phyloP scores from a whole-genome alignment of 2,888 invertebrate genomes.

The Apocheima hispidaria region DNA sequence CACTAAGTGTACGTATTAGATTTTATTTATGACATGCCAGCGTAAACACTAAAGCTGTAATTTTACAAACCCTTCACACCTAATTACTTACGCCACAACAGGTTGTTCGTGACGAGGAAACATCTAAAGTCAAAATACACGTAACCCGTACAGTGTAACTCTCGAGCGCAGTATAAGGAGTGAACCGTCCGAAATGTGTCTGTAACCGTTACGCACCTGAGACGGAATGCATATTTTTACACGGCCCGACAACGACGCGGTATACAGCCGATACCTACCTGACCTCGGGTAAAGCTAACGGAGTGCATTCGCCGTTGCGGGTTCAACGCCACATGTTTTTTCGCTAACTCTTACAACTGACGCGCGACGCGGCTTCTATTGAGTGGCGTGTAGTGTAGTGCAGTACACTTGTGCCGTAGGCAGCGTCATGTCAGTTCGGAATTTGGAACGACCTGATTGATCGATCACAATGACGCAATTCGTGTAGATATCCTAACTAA shows the following conservation, averaged over 20 bases:
- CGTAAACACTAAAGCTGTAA: not conserved
- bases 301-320: constrained; percentile 71
- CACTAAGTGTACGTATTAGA: not conserved
- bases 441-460: not conserved
- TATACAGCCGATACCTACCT: constrained; percentile 60
- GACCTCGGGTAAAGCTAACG: constrained; percentile 81
- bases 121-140: not conserved
- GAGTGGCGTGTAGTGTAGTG: constrained; percentile 29
- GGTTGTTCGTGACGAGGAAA: not conserved
- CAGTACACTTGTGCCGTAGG: not conserved
- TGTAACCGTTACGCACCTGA: constrained; percentile 15
- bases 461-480: not conserved
- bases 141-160: not conserved
- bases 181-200: constrained; percentile 11
- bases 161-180: not conserved
- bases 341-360: constrained; percentile 67
- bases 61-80: constrained; percentile 8
- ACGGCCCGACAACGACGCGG: constrained; percentile 44
- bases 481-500: too few relatives aligned
- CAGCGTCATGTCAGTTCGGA: not conserved
- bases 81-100: constrained; percentile 14
- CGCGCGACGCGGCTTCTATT: constrained; percentile 57
- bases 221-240: constrained; percentile 58
- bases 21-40: not conserved
- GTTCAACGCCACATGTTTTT: constrained; percentile 79